Percentiles rank a stretch among this genome's conserved stretches.
Evolutionary conservation across 1,140 invertebrate species (phyloP).

Genomic region (Tetraneura akinire): DNA sequence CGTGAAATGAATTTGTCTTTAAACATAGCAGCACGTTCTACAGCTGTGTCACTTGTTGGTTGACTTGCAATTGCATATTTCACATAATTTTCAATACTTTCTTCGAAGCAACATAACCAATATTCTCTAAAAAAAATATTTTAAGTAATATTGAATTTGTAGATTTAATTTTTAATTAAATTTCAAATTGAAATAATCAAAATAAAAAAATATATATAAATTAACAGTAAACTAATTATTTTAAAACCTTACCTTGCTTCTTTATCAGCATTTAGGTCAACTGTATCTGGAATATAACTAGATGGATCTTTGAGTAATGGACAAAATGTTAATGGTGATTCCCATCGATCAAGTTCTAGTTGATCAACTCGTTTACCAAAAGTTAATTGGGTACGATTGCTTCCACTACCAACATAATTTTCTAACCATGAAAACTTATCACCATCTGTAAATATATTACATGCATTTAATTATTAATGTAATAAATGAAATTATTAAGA

Average conservation of each 20-base stretch:
- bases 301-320: conserved; percentile 67
- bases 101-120: conserved; percentile 89
- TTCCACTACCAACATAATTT: conserved; percentile 75
- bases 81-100: conserved; percentile 75
- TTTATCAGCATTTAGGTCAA: conserved; percentile 81
- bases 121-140: conserved; percentile 68
- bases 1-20: conserved; percentile 81
- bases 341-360: conserved; percentile 70
- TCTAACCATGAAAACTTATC: conserved; percentile 73
- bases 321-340: conserved; percentile 66
- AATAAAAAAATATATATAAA: background rate
- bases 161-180: too few species aligned
- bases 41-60: conserved; percentile 70
- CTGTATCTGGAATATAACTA: conserved; percentile 83
- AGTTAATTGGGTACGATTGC: conserved; percentile 60
- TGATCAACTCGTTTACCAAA: conserved; percentile 65
- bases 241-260: conserved; percentile 67
- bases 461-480: background rate
- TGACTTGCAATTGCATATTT: conserved; percentile 78
- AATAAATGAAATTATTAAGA: background rate
- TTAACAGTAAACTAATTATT: background rate
- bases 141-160: conserved; percentile 3
- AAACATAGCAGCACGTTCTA: conserved; percentile 77
- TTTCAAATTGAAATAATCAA: background rate
- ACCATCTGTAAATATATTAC: conserved; percentile 58